Conservation (phyloP, 2,888 invertebrate genomes). For the Lordiphosa fenestrarum region DNA sequence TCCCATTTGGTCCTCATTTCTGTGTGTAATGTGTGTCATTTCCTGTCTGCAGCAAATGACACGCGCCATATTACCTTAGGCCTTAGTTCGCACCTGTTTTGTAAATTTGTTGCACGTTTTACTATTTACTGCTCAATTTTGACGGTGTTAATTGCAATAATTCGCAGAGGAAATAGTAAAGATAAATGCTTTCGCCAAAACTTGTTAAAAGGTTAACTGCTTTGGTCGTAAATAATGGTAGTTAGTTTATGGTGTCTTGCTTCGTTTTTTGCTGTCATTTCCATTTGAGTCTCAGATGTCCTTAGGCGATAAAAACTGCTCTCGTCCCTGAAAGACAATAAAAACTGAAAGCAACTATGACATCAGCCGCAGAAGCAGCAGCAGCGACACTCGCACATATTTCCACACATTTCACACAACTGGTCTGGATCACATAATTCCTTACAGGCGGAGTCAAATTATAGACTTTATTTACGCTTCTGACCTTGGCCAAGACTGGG, state of each 20-base stretch:
- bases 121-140: neutral
- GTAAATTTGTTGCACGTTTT: constrained; percentile 8
- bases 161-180: no score
- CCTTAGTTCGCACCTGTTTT: neutral
- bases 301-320: constrained; percentile 15
- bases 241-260: neutral
- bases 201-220: no score
- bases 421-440: constrained; percentile 18
- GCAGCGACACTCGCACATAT: neutral
- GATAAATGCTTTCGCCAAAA: no score
- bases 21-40: constrained; percentile 60
- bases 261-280: constrained; percentile 6
- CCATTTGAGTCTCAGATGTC: constrained; percentile 15
- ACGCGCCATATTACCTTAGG: constrained; percentile 3
- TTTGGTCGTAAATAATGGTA: no score
- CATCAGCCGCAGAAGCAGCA: constrained; percentile 42
- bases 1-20: constrained; percentile 50
- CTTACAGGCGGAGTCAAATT: constrained; percentile 21
- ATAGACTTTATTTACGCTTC: no score
- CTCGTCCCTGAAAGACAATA: constrained; percentile 37
- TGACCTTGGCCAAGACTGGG: no score
- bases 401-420: constrained; percentile 42
- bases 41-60: constrained; percentile 34
- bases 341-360: constrained; percentile 42
- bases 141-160: neutral